A percentile compares a stretch with the other conserved stretches of the same genome.
Conservation (phyloP, 2,797 vertebrate genomes). For the Peromyscus melanophrys region DNA sequence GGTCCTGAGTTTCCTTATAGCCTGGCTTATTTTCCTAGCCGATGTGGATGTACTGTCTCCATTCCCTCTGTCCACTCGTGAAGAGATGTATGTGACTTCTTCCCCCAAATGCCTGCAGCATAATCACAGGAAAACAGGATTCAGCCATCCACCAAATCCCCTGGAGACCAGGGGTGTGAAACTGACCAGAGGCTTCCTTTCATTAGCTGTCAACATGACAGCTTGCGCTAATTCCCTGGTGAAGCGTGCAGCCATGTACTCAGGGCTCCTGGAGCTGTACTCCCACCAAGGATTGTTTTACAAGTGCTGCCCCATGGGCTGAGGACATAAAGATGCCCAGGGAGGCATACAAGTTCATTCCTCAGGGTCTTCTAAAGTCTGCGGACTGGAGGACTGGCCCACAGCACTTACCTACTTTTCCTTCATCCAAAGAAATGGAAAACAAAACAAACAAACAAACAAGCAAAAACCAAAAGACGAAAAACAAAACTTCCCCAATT, state of each 20-base stretch:
- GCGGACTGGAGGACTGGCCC: neutral
- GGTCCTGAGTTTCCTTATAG: constrained; percentile 49
- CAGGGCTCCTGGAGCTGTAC: neutral
- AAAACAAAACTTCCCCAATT: neutral
- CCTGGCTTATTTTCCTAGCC: constrained; percentile 62
- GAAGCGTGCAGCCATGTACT: neutral
- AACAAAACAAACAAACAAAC: neutral
- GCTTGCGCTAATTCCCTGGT: neutral
- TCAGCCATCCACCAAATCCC: neutral
- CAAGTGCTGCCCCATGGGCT: neutral
- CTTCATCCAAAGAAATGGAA: neutral
- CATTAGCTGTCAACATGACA: neutral
- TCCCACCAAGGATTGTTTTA: neutral
- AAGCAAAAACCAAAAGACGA: neutral
- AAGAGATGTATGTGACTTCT: constrained; percentile 58
- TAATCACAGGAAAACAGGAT: constrained; percentile 7
- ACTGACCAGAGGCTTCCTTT: constrained; percentile 22
- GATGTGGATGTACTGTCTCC: neutral
- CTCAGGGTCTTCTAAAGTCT: neutral
- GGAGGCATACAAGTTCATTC: neutral
- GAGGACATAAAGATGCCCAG: neutral
- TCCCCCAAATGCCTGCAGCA: neutral
- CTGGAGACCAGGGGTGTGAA: neutral
- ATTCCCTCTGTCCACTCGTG: constrained; percentile 21
- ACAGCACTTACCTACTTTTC: neutral